Evolutionary conservation across 2,113 vertebrate species (phyloP), one percentile per base, ranked within the genome.

Genomic region (Eulacestoma nigropectus): DNA sequence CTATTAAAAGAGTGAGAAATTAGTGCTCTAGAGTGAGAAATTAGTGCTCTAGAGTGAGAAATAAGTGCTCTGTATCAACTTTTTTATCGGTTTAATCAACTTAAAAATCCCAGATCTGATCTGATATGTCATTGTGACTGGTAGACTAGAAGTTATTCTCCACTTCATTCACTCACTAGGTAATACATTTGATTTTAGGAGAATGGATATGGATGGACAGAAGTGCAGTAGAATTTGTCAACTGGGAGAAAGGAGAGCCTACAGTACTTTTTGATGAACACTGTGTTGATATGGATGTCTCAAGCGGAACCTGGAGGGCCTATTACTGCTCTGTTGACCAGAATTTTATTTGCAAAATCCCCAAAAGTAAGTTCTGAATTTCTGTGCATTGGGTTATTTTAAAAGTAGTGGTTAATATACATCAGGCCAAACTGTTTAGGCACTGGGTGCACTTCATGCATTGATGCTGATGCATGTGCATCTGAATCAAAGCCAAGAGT

Each of bases 121-220:
- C 32, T 76, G 10, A 32, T 27, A 3, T 49, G 29, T 37, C 6
- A 4, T 27, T 32, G 18, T 65, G 42, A 17, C 12, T 0, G 0
- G 9, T 42, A 76, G 53, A 49, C 10, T 80, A 69, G 46, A 74
- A 81, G 56, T 17, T 13, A 52, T 77, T 65, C 23, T 14, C 13
- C 32, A 44, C 16, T 72, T 84, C 25, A 46, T 50, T 80, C 49
- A 39, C 42, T 87, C 39, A 73, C 18, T 20, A 35, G 33, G 19
- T 73, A 68, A 55, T 55, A 55, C 0, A 62, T 92, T 49, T 91
- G 41, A 64, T 83, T 96, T 90, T 81, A 97, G 97, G 95, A 55
- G 95, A 97, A 41, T 99, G 99, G 99, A 95, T 98, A 87, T 99
- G 99, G 99, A 82, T 98, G 32, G 98, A 99, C 95, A 98, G 97